Percentiles rank a stretch among this genome's conserved stretches.
Conservation (phyloP, 1,140 invertebrate genomes). For the Campoletis sonorensis region DNA sequence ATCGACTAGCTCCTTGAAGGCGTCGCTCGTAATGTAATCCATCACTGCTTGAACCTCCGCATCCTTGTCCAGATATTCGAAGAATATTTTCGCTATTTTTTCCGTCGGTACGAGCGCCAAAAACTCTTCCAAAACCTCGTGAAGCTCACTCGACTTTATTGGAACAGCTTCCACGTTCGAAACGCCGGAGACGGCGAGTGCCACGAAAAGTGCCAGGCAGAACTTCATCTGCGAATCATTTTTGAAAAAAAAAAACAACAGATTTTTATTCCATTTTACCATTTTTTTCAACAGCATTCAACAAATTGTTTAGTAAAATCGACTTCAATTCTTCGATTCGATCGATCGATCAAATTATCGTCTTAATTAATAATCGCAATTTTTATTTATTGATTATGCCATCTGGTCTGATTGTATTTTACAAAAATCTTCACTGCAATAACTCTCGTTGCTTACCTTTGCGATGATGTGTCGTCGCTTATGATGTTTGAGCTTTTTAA, state of each 20-base stretch:
- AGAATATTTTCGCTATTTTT: slow-evolving; percentile 42
- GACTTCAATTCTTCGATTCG: no score
- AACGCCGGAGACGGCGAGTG: slow-evolving; percentile 24
- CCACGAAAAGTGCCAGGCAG: slow-evolving; percentile 27
- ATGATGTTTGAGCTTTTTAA: slow-evolving; percentile 10
- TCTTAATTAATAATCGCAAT: not conserved
- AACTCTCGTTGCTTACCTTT: slow-evolving; percentile 20
- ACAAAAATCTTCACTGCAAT: not conserved
- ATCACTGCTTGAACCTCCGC: slow-evolving; percentile 53
- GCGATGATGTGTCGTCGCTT: slow-evolving; percentile 9
- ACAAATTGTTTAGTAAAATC: no score
- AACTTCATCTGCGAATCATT: slow-evolving; percentile 39
- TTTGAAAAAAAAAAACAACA: not conserved
- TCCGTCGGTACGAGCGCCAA: slow-evolving; percentile 44
- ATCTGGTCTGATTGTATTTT: not conserved
- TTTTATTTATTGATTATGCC: no score
- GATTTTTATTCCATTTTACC: not conserved
- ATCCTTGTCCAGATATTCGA: slow-evolving; percentile 44
- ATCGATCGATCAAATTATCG: no score
- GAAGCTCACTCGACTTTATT: slow-evolving; percentile 14
- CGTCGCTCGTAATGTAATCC: slow-evolving; percentile 50
- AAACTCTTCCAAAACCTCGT: slow-evolving; percentile 49
- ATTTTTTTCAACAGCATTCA: not conserved
- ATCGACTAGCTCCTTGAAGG: slow-evolving; percentile 50
- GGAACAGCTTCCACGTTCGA: not conserved